phyloP scores from a whole-genome alignment of 2,797 vertebrate species.

The Phrynocephalus vlangalii region DNA sequence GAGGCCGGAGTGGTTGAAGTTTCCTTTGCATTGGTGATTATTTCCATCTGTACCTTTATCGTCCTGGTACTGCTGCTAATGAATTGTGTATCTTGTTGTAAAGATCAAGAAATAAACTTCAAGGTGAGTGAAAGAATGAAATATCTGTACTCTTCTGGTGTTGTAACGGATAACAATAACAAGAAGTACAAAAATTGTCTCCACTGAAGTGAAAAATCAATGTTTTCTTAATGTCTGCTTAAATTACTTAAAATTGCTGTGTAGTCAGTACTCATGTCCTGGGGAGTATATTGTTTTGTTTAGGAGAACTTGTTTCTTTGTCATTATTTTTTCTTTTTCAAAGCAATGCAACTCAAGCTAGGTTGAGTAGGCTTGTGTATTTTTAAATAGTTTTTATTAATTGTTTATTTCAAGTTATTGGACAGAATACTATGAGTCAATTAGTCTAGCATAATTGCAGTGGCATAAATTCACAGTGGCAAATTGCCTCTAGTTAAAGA shows the following conservation, averaged over 20 bases:
- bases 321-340: not conserved
- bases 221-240: not conserved
- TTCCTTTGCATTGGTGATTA: conserved; percentile 79
- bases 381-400: not conserved
- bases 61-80: conserved; percentile 85
- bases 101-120: conserved; percentile 95
- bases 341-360: not conserved
- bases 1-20: conserved; percentile 70
- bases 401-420: too few species aligned
- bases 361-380: too few species aligned
- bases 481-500: too few species aligned
- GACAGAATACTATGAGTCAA: too few species aligned
- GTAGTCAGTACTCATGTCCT: not conserved
- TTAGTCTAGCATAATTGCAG: too few species aligned
- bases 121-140: conserved; percentile 83
- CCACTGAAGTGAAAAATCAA: too few species aligned
- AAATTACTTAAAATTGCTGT: not conserved
- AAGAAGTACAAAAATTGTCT: not conserved
- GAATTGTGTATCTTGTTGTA: conserved; percentile 96
- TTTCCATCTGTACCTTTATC: conserved; percentile 85
- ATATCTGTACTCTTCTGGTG: not conserved
- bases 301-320: not conserved
- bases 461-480: too few species aligned
- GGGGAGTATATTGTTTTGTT: not conserved
- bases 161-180: too few species aligned